phyloP scores from a whole-genome alignment of 2,113 vertebrate genomes.

The Trogon melanurus region DNA sequence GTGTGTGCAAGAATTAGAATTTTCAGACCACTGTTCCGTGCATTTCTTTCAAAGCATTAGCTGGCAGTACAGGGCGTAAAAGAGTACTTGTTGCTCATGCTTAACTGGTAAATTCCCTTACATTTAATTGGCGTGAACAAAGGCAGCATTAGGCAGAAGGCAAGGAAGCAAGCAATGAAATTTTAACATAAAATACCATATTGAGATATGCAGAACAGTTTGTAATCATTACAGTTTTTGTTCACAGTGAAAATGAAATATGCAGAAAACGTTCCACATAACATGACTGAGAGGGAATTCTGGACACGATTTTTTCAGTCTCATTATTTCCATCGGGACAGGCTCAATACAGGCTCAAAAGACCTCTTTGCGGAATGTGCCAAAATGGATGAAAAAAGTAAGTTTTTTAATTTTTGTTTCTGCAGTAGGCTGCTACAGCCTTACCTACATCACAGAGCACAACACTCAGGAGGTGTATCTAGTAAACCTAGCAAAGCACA shows the following conservation, averaged over 20 bases:
- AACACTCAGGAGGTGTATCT: background rate
- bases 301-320: conserved; percentile 99
- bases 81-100: background rate
- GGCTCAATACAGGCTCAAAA: conserved; percentile 92
- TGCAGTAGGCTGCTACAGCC: background rate
- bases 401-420: background rate
- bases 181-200: background rate
- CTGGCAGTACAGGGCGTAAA: background rate
- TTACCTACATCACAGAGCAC: background rate
- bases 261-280: conserved; percentile 95
- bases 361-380: conserved; percentile 98
- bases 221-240: background rate
- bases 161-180: background rate
- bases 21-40: background rate
- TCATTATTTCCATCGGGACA: conserved; percentile 98
- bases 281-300: conserved; percentile 96
- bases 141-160: background rate
- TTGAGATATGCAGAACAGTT: background rate
- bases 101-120: background rate
- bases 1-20: background rate
- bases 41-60: background rate
- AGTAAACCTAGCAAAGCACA: background rate
- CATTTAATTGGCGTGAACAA: background rate
- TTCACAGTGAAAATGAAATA: conserved; percentile 97
- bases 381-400: conserved; percentile 97